phyloP scores from a whole-genome alignment of 64 coral and sea anemone genomes.

The Stichodactyla mertensii region DNA sequence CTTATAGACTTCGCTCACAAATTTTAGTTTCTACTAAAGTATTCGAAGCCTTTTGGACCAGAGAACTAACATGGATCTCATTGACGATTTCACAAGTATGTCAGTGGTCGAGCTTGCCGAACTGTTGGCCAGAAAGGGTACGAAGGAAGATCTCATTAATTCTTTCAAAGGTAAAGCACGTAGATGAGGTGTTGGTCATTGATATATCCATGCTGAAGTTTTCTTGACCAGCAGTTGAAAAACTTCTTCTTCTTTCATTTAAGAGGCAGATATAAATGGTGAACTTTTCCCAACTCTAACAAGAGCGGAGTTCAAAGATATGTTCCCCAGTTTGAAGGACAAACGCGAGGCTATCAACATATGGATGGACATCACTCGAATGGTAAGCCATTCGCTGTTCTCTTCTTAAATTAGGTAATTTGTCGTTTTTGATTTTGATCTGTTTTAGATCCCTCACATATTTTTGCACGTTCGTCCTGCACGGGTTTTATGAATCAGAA shows the following conservation, averaged over 20 bases:
- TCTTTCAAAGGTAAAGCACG: slow-evolving; percentile 1
- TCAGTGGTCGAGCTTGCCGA: not conserved
- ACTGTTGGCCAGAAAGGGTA: not conserved
- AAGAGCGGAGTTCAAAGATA: slow-evolving; percentile 24
- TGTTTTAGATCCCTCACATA: too few species aligned
- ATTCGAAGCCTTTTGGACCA: too few species aligned
- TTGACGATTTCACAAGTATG: too few species aligned
- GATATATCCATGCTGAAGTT: not conserved
- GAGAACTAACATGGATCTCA: too few species aligned
- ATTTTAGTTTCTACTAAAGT: too few species aligned
- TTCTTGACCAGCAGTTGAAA: not conserved
- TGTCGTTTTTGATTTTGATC: too few species aligned
- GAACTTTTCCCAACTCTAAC: slow-evolving; percentile 15
- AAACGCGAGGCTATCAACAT: not conserved
- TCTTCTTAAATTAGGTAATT: too few species aligned
- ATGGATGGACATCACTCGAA: slow-evolving; percentile 15
- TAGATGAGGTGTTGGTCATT: too few species aligned
- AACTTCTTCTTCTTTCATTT: not conserved
- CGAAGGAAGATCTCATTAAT: not conserved
- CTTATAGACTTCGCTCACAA: too few species aligned
- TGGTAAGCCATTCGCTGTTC: not conserved
- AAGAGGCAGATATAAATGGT: slow-evolving; percentile 24
- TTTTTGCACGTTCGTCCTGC: too few species aligned
- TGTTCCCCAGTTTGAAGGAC: slow-evolving; percentile 1
- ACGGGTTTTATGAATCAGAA: too few species aligned